Evolutionary conservation across 2,113 vertebrate species (phyloP).

Genomic region (Diglossa brunneiventris): DNA sequence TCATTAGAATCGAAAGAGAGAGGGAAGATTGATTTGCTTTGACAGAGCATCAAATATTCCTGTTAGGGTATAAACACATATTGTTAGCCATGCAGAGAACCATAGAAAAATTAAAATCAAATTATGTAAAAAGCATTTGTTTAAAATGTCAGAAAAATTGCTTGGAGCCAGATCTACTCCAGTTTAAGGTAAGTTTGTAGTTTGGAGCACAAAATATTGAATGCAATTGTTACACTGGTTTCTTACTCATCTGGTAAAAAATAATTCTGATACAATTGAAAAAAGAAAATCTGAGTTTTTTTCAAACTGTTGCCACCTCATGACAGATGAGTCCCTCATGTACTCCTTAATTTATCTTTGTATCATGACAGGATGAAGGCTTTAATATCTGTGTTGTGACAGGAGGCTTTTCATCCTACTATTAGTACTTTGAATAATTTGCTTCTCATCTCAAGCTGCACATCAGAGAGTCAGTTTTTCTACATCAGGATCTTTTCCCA

Average conservation of each 20-base stretch:
- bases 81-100: background rate
- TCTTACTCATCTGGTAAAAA: background rate
- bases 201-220: background rate
- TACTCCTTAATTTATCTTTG: background rate
- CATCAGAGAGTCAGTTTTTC: background rate
- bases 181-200: background rate
- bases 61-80: background rate
- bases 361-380: background rate
- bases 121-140: background rate
- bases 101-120: background rate
- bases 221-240: background rate
- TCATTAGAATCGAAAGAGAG: constrained; percentile 26
- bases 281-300: background rate
- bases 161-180: background rate
- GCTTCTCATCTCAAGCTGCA: background rate
- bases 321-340: background rate
- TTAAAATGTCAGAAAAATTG: background rate
- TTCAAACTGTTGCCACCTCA: background rate
- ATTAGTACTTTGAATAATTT: background rate
- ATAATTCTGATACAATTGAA: background rate
- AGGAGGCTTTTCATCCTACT: background rate
- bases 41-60: constrained; percentile 15
- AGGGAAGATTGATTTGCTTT: constrained; percentile 22
- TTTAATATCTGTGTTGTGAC: background rate
- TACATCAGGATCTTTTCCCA: background rate